Evolutionary conservation across 2,113 vertebrate species (phyloP).

Genomic region (Lepisosteus oculatus): DNA sequence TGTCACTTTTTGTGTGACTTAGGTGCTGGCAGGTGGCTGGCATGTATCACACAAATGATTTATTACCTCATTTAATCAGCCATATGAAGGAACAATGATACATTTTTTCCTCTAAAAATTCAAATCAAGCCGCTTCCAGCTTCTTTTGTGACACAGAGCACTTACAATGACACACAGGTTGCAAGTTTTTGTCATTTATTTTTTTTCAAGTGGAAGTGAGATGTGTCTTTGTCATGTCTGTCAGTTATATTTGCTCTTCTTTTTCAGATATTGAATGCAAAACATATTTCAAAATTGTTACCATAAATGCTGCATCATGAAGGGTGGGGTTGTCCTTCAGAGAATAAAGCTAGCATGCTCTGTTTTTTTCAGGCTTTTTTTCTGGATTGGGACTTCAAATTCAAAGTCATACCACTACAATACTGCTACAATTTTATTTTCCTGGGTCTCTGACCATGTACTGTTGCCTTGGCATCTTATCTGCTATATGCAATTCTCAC

Average conservation of each 20-base stretch:
- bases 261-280: too few relatives aligned
- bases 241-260: slow-evolving; percentile 28
- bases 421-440: too few relatives aligned
- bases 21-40: slow-evolving; percentile 54
- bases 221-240: slow-evolving; percentile 19
- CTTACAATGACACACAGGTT: slow-evolving; percentile 10
- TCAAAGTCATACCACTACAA: too few relatives aligned
- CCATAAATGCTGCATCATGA: too few relatives aligned
- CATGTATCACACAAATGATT: slow-evolving; percentile 66
- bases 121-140: slow-evolving; percentile 44
- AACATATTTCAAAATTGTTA: too few relatives aligned
- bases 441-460: too few relatives aligned
- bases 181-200: neutral
- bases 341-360: too few relatives aligned
- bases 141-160: slow-evolving; percentile 37
- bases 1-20: slow-evolving; percentile 45
- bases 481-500: too few relatives aligned
- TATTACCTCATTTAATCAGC: slow-evolving; percentile 71
- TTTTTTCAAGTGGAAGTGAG: neutral
- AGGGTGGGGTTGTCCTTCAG: too few relatives aligned
- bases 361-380: too few relatives aligned
- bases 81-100: slow-evolving; percentile 53
- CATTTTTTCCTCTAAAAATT: slow-evolving; percentile 54
- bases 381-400: too few relatives aligned
- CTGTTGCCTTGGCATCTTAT: too few relatives aligned